Evolutionary conservation across 2,888 invertebrate genomes (phyloP).

Genomic region (Rhabditoides inermis): DNA sequence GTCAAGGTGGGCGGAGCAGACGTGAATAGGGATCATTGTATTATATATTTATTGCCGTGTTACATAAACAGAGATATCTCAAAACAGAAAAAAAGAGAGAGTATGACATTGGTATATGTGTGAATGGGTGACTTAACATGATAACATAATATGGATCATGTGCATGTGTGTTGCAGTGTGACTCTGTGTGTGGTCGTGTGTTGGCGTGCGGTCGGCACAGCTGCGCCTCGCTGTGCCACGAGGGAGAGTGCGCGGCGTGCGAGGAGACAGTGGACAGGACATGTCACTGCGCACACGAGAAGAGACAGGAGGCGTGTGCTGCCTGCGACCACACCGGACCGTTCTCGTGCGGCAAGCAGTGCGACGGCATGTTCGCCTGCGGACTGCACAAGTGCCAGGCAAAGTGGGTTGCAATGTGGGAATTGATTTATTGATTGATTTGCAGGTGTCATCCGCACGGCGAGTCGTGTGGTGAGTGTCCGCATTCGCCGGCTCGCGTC

Average conservation of each 20-base stretch:
- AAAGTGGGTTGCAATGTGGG: slow-evolving; percentile 56
- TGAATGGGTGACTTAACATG: too few relatives aligned
- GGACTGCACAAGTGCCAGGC: slow-evolving; percentile 65
- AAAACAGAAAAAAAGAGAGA: too few relatives aligned
- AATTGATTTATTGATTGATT: background rate
- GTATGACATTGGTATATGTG: too few relatives aligned
- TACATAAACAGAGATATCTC: too few relatives aligned
- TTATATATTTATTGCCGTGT: background rate
- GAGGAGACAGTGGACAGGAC: slow-evolving; percentile 61
- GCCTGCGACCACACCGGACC: slow-evolving; percentile 10
- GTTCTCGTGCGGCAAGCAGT: slow-evolving; percentile 55
- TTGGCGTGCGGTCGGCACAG: slow-evolving; percentile 72
- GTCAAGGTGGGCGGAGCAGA: slow-evolving; percentile 13
- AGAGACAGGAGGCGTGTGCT: slow-evolving; percentile 62
- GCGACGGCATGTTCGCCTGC: slow-evolving; percentile 51
- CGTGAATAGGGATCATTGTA: too few relatives aligned
- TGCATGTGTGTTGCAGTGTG: slow-evolving; percentile 63
- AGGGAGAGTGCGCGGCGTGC: slow-evolving; percentile 70
- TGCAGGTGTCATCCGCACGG: slow-evolving; percentile 6
- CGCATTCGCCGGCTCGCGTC: slow-evolving; percentile 61
- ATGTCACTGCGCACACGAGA: slow-evolving; percentile 67
- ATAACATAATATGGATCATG: too few relatives aligned
- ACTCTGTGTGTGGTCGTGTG: slow-evolving; percentile 65
- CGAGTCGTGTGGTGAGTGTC: slow-evolving; percentile 63
- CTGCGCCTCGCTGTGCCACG: slow-evolving; percentile 71